phyloP scores from a whole-genome alignment of 2,113 vertebrate genomes.

The Puffinus mauretanicus region DNA sequence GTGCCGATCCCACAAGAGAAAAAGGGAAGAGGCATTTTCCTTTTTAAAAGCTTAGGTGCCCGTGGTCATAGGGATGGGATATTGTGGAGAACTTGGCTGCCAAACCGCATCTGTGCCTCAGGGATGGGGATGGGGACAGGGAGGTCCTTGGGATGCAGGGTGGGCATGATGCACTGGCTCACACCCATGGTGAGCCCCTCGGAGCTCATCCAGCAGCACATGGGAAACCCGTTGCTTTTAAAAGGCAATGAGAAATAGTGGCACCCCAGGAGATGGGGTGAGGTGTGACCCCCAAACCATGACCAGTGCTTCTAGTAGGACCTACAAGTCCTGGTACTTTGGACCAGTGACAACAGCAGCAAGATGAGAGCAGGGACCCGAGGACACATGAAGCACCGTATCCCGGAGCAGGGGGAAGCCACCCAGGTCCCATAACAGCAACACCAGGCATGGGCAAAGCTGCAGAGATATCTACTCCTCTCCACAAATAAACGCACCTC shows the following conservation, averaged over 20 bases:
- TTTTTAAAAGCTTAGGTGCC: neutral
- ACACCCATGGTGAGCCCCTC: neutral
- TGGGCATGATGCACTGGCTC: no score
- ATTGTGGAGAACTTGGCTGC: neutral
- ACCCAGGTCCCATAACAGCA: neutral
- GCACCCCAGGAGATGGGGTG: neutral
- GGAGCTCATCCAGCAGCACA: neutral
- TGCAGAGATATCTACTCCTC: neutral
- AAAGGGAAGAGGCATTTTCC: neutral
- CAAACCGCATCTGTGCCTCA: fast-evolving
- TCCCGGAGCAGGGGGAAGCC: fast-evolving
- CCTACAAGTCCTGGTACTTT: neutral
- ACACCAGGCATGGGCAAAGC: fast-evolving
- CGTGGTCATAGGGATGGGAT: neutral
- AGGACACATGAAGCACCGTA: fast-evolving
- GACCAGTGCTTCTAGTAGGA: neutral
- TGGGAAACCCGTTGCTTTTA: neutral
- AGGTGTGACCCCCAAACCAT: neutral
- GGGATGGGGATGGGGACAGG: neutral
- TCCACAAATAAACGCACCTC: neutral
- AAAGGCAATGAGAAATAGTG: fast-evolving
- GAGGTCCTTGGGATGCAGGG: neutral
- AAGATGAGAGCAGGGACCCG: neutral
- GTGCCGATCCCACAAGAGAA: neutral
- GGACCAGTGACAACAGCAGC: neutral